phyloP scores from a whole-genome alignment of 2,113 vertebrate species.

The Albula glossodonta region DNA sequence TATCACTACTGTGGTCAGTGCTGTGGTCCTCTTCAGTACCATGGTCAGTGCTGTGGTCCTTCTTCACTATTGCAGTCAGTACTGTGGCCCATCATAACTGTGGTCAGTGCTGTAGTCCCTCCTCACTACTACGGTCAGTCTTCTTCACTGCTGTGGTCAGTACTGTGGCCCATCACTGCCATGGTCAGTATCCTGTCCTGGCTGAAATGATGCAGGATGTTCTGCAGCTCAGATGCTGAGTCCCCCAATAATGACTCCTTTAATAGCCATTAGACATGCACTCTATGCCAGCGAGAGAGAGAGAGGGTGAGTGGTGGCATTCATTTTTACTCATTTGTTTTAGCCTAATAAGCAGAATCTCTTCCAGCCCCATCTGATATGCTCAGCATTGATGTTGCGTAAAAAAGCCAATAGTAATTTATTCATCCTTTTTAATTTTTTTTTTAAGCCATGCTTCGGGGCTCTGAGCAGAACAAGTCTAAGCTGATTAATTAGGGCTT shows the following conservation, averaged over 20 bases:
- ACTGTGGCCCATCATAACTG: conserved; percentile 20
- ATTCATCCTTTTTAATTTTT: conserved; percentile 5
- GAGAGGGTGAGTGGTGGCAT: too few relatives aligned
- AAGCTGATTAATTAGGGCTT: conserved; percentile 50
- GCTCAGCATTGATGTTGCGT: conserved; percentile 18
- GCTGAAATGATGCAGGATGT: not conserved
- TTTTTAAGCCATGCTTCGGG: conserved; percentile 18
- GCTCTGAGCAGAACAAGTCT: conserved; percentile 22
- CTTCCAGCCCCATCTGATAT: conserved; percentile 15
- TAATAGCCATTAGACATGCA: conserved; percentile 21
- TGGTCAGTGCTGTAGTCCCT: conserved; percentile 47
- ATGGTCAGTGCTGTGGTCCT: too few relatives aligned
- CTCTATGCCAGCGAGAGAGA: not conserved
- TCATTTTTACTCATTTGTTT: conserved; percentile 3
- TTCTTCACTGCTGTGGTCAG: too few relatives aligned
- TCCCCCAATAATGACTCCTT: not conserved
- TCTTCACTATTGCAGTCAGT: too few relatives aligned
- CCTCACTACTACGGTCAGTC: too few relatives aligned
- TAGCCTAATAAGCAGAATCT: conserved; percentile 3
- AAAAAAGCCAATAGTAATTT: conserved; percentile 25
- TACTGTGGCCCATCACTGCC: too few relatives aligned
- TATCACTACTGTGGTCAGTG: too few relatives aligned
- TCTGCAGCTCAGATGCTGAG: too few relatives aligned
- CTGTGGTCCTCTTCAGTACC: too few relatives aligned
- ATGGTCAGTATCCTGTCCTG: not conserved